These are phyloP conservation scores for Podocnemis expansa DNA, from an alignment of 2,113 vertebrate species.

Conservation along the genomic window DNA sequence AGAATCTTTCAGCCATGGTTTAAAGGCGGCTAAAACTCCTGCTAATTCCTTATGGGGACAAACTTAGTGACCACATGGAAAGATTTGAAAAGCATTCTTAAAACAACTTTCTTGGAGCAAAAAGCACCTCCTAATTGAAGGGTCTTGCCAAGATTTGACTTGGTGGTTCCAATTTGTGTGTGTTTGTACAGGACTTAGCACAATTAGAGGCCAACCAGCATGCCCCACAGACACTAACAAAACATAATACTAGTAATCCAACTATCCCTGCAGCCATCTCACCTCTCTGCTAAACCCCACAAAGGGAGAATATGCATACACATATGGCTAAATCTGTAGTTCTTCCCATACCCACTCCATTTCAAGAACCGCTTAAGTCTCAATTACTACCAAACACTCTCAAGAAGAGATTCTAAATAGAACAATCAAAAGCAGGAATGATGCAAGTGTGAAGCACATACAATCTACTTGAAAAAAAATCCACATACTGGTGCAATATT, in stretches of 20 bases:
- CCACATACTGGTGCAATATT: background rate
- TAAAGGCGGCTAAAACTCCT: background rate
- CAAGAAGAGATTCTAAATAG: background rate
- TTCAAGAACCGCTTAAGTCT: background rate
- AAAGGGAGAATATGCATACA: background rate
- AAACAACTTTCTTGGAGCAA: background rate
- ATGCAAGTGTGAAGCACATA: background rate
- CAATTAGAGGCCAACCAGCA: background rate
- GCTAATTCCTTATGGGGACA: background rate
- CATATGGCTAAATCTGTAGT: no score
- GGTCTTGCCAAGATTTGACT: background rate
- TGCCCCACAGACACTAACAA: background rate
- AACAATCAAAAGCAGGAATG: background rate
- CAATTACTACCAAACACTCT: background rate
- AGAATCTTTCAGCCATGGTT: background rate
- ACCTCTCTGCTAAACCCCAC: no score
- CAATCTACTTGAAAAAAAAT: background rate
- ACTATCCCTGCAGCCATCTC: background rate
- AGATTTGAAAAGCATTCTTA: background rate
- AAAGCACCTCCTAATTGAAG: background rate
- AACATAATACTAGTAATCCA: background rate
- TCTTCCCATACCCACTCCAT: background rate
- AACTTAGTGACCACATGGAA: background rate
- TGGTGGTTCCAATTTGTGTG: background rate
- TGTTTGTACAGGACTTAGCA: rapidly evolving